Base-by-base conservation (phyloP, 2,113 vertebrate species). In the Heloderma charlesbogerti region DNA sequence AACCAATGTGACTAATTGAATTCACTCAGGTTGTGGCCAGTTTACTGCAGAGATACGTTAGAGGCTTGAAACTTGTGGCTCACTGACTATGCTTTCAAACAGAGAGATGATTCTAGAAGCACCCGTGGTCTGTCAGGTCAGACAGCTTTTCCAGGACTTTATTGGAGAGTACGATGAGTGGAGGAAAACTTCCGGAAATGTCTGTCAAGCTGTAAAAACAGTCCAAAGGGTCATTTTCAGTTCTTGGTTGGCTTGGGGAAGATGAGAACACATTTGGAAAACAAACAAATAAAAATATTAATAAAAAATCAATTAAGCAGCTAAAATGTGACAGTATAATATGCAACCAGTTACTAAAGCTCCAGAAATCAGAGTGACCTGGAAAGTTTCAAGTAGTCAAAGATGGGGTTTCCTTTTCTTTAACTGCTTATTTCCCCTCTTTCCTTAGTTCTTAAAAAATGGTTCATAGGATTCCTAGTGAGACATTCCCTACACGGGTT, bases 111-210 rank as follows among this genome's bases (percentile, higher is more conserved):
- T 90, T 90, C 78, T 94, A 90, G 69, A 93, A 89, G 85, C 60
- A 43, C 57, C 90, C 89, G 89, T 92, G 84, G 88, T 92, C 93
- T 92, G 86, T 94, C 84, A 87, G 54, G 37, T 74, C 88, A 90
- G 18, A 85, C 40, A 31, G 86, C 86, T 93, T 92, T 91, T 74
- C 91, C 91, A 90, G 89, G 87, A 83, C 88, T 94, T 93, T 82
- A 93, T 95, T 93, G 92, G 93, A 92, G 92, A 91, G 89, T 89
- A 93, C 75, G 88, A 92, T 94, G 93, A 94, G 94, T 94, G 96
- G 92, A 96, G 95, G 95, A 96, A 94, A 90, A 95, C 87, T 88
- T 93, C 95, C 94, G 94, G 94, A 96, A 94, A 94, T 94, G 88
- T 93, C 87, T 71, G 90, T 27, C 86, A 93, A 95, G 92, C 94